A percentile compares a stretch with the other conserved stretches of the same genome.
Conservation (phyloP, 1,140 invertebrate species). For the Archegozetes longisetosus region DNA sequence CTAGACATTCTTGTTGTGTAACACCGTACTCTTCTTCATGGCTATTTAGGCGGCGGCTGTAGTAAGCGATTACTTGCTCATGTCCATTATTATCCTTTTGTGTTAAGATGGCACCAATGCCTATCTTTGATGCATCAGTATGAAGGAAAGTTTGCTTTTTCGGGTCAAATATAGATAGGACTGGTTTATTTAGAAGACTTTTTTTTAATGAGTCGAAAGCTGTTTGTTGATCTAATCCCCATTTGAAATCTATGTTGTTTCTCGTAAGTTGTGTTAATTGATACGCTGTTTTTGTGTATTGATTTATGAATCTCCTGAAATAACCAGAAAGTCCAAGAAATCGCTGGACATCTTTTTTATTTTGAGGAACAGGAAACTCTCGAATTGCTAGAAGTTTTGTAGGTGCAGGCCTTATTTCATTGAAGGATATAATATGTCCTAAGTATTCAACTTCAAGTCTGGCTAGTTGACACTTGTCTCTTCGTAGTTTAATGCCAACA, state of each 20-base stretch:
- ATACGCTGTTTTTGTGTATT: constrained; percentile 23
- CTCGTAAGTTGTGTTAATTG: constrained; percentile 28
- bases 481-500: constrained; percentile 19
- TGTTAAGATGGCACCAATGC: constrained; percentile 31
- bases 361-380: constrained; percentile 19
- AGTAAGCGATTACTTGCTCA: constrained; percentile 33
- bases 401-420: neutral
- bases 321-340: constrained; percentile 27
- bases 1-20: constrained; percentile 36
- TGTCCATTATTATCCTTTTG: constrained; percentile 27
- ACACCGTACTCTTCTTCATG: constrained; percentile 35
- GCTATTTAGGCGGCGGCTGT: constrained; percentile 28
- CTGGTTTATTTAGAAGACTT: constrained; percentile 19
- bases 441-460: constrained; percentile 1
- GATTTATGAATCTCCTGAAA: constrained; percentile 25
- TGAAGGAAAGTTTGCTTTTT: neutral
- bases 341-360: constrained; percentile 18
- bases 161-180: constrained; percentile 22
- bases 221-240: constrained; percentile 25
- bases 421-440: constrained; percentile 1
- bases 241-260: constrained; percentile 27
- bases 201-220: constrained; percentile 27
- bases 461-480: neutral
- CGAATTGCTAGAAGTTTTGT: constrained; percentile 1
- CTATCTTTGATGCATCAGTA: constrained; percentile 13